These are phyloP conservation scores for Luidia sarsii DNA, from an alignment of 53 echinoderm and acorn worm species.

Conservation along the genomic window DNA sequence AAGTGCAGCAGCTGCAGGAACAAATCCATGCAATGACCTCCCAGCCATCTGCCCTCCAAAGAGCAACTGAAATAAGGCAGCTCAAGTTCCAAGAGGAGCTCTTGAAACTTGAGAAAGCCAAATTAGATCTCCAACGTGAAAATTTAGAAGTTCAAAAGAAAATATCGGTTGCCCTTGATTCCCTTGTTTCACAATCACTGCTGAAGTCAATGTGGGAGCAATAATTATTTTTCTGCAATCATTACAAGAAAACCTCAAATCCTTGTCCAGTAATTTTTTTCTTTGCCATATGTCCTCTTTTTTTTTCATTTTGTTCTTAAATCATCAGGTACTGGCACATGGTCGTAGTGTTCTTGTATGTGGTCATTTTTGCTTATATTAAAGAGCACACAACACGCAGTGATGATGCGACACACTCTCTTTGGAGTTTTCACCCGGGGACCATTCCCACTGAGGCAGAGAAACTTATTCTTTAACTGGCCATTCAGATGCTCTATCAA, in stretches of 20 bases:
- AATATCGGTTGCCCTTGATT: background rate
- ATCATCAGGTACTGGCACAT: conserved; percentile 22
- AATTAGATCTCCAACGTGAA: conserved; percentile 11
- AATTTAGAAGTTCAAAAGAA: conserved; percentile 3
- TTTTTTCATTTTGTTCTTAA: too few species aligned
- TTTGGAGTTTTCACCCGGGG: conserved; percentile 34
- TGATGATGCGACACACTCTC: conserved; percentile 21
- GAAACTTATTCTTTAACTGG: conserved; percentile 42
- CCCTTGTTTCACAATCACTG: background rate
- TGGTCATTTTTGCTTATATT: conserved; percentile 64
- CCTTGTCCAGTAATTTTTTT: too few species aligned
- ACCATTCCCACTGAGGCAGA: conserved; percentile 50
- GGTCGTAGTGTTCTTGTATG: conserved; percentile 38
- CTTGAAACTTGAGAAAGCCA: background rate
- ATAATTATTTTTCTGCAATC: background rate
- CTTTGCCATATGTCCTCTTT: too few species aligned
- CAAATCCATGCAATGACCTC: background rate
- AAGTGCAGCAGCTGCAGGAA: conserved; percentile 6
- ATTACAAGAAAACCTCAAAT: too few species aligned
- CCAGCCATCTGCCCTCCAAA: conserved; percentile 2
- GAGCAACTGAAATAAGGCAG: conserved; percentile 4
- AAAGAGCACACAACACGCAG: conserved; percentile 56
- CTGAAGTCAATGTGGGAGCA: background rate
- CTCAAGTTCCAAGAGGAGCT: conserved; percentile 7
- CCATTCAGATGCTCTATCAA: conserved; percentile 31